Percentiles rank a stretch among this genome's conserved stretches.
These are phyloP conservation scores for Chloroceryle inda DNA, from an alignment of 2,797 vertebrate genomes.

Conservation along the genomic window DNA sequence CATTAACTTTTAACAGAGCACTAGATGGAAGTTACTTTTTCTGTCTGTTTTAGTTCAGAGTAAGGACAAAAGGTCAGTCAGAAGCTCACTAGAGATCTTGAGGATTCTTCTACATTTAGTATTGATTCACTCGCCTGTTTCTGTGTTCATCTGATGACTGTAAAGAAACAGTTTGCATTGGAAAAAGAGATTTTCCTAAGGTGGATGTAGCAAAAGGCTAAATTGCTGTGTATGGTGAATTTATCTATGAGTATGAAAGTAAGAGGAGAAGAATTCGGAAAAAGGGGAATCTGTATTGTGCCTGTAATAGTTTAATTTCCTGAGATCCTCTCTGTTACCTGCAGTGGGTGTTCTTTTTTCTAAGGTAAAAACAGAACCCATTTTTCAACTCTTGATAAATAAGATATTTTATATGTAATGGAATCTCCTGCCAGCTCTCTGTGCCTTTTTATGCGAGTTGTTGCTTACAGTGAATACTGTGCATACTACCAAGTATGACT, in stretches of 20 bases:
- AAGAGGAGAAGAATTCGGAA: neutral
- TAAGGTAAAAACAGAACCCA: constrained; percentile 17
- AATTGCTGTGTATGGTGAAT: neutral
- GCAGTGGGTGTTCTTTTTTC: constrained; percentile 16
- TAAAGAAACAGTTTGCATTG: neutral
- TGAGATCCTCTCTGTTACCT: neutral
- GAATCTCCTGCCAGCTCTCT: neutral
- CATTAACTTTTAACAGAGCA: neutral
- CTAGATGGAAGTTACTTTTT: neutral
- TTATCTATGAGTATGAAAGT: neutral
- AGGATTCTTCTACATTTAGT: neutral
- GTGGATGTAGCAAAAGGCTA: neutral
- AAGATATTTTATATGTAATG: neutral
- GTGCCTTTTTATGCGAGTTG: neutral
- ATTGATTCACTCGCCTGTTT: neutral
- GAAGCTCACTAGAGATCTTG: neutral
- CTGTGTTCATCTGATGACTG: neutral
- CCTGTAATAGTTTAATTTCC: neutral
- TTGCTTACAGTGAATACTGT: neutral
- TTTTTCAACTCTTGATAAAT: neutral
- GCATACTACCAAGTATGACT: neutral
- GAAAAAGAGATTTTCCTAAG: neutral
- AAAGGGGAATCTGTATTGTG: neutral
- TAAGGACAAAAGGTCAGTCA: neutral
- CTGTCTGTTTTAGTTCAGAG: neutral